Base-by-base conservation (phyloP, 2,888 invertebrate genomes). In the Drosophila pseudotalamancana region DNA sequence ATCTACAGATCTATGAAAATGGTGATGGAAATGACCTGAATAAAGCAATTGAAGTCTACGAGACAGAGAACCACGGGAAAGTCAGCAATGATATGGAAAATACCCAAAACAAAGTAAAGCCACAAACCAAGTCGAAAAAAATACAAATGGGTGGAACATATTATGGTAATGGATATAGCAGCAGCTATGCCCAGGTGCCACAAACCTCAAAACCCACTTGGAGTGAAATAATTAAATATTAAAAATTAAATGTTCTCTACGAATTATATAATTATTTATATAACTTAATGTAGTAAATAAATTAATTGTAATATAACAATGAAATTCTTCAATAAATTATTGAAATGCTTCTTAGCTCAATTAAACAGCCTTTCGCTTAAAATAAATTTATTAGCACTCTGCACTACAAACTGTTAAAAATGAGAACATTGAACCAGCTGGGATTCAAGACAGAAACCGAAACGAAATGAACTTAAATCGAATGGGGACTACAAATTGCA, bases 401-500 rank as follows among this genome's bases (percentile, higher is more conserved):
- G 2, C 4, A 0, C 9, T 5, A 34, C 6, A n/a, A 16, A 16
- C 8, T 1, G 0, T 0, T 6, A 5, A 14, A 11, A 34, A 34
- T 14, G 23, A n/a, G 4, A 11, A 14, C 8, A 42, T 8, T 25
- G 0, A 39, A 3, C 12, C 12, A 48, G 29, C n/a, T 35, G 12
- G 43, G 14, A 39, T 21, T 49, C 14, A 21, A 54, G n/a, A 18
- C 14, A 32, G 16, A 14, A 42, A 12, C 16, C 29, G 11, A 32
- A 42, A 31, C 31, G 23, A 54, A 50, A 50, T 37, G 42, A 70
- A 70, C 50, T 59, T 42, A 1, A 57, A 48, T 49, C 40, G 45
- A 49, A 63, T 61, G 49, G n/a, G n/a, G 55, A 61, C 51, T 61
- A 68, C 65, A 64, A 77, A 77, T 76, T 79, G 77, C 50, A 16